These are phyloP conservation scores for Campaea margaritaria DNA, from an alignment of 2,888 invertebrate species.

Conservation along the genomic window DNA sequence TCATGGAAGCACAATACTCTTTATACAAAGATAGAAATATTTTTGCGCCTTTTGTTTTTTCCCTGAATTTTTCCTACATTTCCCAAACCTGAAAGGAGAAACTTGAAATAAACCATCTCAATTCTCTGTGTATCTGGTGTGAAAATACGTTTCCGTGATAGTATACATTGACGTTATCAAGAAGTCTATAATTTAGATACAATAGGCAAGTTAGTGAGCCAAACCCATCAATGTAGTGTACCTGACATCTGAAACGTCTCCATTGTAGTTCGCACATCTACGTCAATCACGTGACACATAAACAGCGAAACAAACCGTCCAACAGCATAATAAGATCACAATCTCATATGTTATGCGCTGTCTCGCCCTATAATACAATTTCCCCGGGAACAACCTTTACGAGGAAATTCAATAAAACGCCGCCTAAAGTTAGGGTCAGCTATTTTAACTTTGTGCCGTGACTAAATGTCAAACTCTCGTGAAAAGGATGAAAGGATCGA, in stretches of 20 bases:
- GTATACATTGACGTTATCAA: not conserved
- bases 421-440: constrained; percentile 25
- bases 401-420: constrained; percentile 34
- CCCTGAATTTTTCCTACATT: not conserved
- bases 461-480: constrained; percentile 30
- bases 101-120: too few species aligned
- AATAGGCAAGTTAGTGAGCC: not conserved
- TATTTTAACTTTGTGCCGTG: constrained; percentile 36
- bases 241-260: constrained; percentile 29
- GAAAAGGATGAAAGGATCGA: constrained; percentile 34
- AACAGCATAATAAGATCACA: constrained; percentile 36
- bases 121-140: not conserved
- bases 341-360: constrained; percentile 23
- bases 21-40: too few species aligned
- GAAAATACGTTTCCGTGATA: not conserved
- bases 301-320: constrained; percentile 27
- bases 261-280: constrained; percentile 37
- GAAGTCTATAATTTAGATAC: not conserved
- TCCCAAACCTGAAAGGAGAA: not conserved
- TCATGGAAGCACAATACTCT: too few species aligned
- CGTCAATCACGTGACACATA: constrained; percentile 36
- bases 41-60: too few species aligned
- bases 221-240: constrained; percentile 5
- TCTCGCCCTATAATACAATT: constrained; percentile 23
- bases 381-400: constrained; percentile 30